Percentiles rank a stretch among this genome's conserved stretches.
Evolutionary conservation across 2,113 vertebrate species (phyloP).

Genomic region (Anseranas semipalmata): DNA sequence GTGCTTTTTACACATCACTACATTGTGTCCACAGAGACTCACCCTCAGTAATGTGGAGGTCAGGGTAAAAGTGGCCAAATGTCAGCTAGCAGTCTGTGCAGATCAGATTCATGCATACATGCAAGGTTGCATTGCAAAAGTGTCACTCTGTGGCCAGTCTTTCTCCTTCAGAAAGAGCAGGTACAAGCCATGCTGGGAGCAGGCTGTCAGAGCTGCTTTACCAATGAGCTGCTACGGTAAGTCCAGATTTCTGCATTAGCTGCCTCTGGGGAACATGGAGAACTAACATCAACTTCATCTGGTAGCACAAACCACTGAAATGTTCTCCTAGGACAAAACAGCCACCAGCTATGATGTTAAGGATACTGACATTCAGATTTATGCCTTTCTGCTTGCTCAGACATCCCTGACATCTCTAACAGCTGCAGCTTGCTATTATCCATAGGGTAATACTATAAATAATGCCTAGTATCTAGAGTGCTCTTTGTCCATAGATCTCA

Average conservation of each 20-base stretch:
- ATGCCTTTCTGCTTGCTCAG: slow-evolving; percentile 18
- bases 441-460: background rate
- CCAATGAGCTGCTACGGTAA: background rate
- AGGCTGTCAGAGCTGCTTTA: background rate
- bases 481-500: background rate
- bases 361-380: background rate
- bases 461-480: background rate
- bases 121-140: background rate
- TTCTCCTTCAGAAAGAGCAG: background rate
- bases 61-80: background rate
- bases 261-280: background rate
- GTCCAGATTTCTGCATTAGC: background rate
- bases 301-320: background rate
- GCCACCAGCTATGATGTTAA: background rate
- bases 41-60: background rate
- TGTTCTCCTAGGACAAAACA: background rate
- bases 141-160: accelerated
- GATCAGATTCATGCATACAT: background rate
- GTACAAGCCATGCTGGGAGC: background rate
- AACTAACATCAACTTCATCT: background rate
- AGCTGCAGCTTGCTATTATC: background rate
- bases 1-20: background rate
- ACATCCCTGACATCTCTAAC: background rate
- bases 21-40: background rate
- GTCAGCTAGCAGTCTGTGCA: background rate